Conservation (phyloP, 1,140 invertebrate genomes). For the Popillia japonica region DNA sequence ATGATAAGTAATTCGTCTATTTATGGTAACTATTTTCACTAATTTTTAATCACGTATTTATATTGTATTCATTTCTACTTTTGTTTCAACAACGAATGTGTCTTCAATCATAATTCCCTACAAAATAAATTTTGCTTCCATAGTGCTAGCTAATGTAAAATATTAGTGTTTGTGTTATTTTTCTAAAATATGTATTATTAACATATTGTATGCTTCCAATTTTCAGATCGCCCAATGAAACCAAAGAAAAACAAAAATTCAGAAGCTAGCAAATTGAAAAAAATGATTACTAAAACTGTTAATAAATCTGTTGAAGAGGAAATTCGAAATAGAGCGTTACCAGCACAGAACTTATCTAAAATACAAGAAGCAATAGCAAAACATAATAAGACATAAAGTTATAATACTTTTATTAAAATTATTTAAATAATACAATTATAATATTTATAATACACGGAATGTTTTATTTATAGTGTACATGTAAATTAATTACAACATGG, state of each 20-base stretch:
- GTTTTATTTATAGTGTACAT: conserved; percentile 23
- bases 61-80: too few relatives aligned
- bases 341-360: conserved; percentile 63
- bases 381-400: background rate
- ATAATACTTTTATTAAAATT: conserved; percentile 17
- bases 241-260: conserved; percentile 68
- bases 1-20: too few relatives aligned
- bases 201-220: conserved; percentile 25
- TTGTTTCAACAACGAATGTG: too few relatives aligned
- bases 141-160: too few relatives aligned
- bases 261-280: conserved; percentile 69
- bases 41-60: too few relatives aligned
- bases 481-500: conserved; percentile 12
- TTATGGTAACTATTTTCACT: too few relatives aligned
- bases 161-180: too few relatives aligned
- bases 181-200: too few relatives aligned
- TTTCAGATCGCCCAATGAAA: conserved; percentile 68
- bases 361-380: conserved; percentile 64
- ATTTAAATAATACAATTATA: conserved; percentile 31
- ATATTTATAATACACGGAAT: conserved; percentile 31
- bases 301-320: conserved; percentile 70
- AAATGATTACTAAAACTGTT: conserved; percentile 68
- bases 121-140: too few relatives aligned
- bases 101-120: too few relatives aligned
- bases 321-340: conserved; percentile 65